Conservation (phyloP, 2,797 vertebrate genomes). For the Enteromius trimaculatus region DNA sequence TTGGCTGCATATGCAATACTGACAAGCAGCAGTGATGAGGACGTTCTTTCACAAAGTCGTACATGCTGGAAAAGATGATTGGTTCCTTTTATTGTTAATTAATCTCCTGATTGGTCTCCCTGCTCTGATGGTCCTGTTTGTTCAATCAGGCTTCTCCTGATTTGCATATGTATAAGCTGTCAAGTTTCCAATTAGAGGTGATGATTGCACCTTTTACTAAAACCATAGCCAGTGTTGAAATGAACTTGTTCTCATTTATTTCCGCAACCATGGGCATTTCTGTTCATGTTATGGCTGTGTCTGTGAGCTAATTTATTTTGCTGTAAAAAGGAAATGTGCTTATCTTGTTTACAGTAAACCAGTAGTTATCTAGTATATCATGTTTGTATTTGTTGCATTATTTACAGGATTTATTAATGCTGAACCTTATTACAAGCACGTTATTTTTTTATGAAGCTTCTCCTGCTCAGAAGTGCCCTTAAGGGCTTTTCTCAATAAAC, state of each 20-base stretch:
- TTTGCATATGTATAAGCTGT: constrained; percentile 59
- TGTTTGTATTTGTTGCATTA: not conserved
- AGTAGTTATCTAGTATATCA: constrained; percentile 6
- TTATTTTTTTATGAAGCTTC: not conserved
- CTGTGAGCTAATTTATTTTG: not conserved
- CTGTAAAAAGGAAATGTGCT: not conserved
- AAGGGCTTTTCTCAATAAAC: constrained; percentile 1
- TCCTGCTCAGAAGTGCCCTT: constrained; percentile 8
- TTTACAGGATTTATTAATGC: not conserved
- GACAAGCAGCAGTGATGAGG: constrained; percentile 45
- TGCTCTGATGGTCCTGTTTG: not conserved
- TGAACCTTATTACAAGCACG: not conserved
- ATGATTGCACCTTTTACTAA: constrained; percentile 54
- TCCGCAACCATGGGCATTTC: constrained; percentile 1
- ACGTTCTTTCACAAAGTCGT: constrained; percentile 29
- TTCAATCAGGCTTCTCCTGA: constrained; percentile 51
- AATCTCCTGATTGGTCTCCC: constrained; percentile 55
- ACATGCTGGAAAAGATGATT: constrained; percentile 26
- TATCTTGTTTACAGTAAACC: not conserved
- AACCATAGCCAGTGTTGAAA: not conserved
- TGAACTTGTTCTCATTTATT: not conserved
- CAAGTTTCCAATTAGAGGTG: constrained; percentile 7
- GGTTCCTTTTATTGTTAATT: constrained; percentile 58
- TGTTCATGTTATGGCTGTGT: not conserved
- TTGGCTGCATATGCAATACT: not conserved